Base-by-base conservation (phyloP, 2,113 vertebrate genomes). In the Catagonus wagneri region DNA sequence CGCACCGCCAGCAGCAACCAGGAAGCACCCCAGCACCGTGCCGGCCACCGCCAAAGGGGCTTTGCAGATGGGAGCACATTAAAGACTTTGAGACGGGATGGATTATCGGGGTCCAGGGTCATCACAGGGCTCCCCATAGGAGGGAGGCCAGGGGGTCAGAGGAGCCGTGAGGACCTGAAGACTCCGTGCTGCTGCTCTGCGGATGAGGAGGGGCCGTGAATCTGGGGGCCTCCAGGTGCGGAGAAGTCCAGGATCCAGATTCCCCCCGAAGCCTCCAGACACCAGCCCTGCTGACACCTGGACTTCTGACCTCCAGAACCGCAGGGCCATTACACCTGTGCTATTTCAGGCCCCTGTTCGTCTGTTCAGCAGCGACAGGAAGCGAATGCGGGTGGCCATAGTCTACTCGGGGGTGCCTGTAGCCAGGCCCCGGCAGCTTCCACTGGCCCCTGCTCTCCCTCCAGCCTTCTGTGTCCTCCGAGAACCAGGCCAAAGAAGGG, bases 331-430 rank as follows among this genome's bases (percentile, higher is more conserved):
- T 61, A 61, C 39, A 39, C 17, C 56, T 61, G 66, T 12, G 7
- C 16, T 7, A 72, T 39, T 74, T 44, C 14, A 60, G 23, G 85
- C 54, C 68, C 34, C 7, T 88, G 34, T 16, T 61, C 19, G 12
- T 23, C 0, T 17, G 52, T 69, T 39, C 52, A 17, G 63, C 6
- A 56, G 63, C 63, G 16, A 32, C 25, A 79, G 61, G 17, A 32
- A 68, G 29, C 2, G n/a, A n/a, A n/a, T n/a, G n/a, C n/a, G n/a
- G n/a, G n/a, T n/a, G n/a, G n/a, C n/a, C n/a, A n/a, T n/a, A n/a
- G 9, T 3, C 13, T 0, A 23, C 10, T 16, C 6, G 0, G 0
- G 0, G 34, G 10, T 13, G 2, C 23, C 3, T 56, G 75, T 8
- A 44, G 89, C 89, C 19, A 13, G 75, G 52, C 50, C 36, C 83